Base-by-base conservation (phyloP, 2,113 vertebrate genomes). In the Chamaetylas fuelleborni region DNA sequence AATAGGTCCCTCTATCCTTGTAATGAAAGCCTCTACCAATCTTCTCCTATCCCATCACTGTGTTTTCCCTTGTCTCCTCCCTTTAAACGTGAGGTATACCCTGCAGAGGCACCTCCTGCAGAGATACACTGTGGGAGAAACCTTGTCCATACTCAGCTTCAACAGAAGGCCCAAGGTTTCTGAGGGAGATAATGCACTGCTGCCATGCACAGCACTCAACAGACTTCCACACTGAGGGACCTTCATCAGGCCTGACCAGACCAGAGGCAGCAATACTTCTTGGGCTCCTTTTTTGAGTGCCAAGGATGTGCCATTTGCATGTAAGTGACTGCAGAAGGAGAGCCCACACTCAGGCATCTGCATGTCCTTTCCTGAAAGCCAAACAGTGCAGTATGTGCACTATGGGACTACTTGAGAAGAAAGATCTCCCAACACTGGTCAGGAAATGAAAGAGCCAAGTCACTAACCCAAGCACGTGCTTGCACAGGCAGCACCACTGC, bases 21-120 rank as follows among this genome's bases (percentile, higher is more conserved):
- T 76, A 96, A 90, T 88, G 92, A 97, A 97, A 98, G 80, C 86
- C 22, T 71, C 58, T 29, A 80, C 54, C 34, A 61, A 56, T 50
- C 26, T 79, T 81, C 76, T 71, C 86, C 86, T 76, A 80, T 43
- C 31, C 34, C 60, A 86, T 34, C 40, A 57, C n/a, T 53, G 18
- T 65, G 17, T 15, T 61, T 79, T 89, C 76, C 33, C 45, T 94
- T 56, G 80, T 95, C 48, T 81, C 60, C 43, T 94, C 66, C 89
- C 73, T 93, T 84, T 78, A 53, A 90, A 76, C 80, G 70, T 60
- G 18, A 38, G 6, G 14, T 23, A 24, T 16, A 36, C 6, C 23
- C 45, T 45, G 45, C 38, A 53, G 38, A 33, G 38, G 38, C 16
- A 51, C 62, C 72, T 92, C 83, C 92, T 96, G 76, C 66, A 67